Evolutionary conservation across 2,888 invertebrate species (phyloP), one percentile per base, ranked within the genome.

Genomic region (Gastrophysa polygoni): DNA sequence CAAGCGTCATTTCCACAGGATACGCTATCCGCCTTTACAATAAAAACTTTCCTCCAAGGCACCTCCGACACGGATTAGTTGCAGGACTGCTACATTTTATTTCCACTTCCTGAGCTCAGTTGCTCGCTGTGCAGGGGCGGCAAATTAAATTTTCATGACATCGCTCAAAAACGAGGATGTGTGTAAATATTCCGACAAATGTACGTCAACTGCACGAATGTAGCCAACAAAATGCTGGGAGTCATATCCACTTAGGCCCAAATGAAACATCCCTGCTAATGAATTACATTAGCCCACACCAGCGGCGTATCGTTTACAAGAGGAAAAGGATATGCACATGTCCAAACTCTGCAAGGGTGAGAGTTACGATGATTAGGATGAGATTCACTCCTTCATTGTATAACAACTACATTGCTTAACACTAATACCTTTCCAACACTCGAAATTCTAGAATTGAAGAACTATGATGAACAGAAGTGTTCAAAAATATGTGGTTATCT

Each of bases 261-360:
- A 58, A 55, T 68, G 68, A 67, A 70, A 70, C 71, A 69, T 61
- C 59, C 64, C 66, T 62, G 57, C 59, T 71, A 72, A 72, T 72
- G 71, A 72, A 72, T 71, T 72, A 72, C 65, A 70, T 72, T 67
- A 71, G 65, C 71, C 66, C 61, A 57, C 66, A 59, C 60, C 50
- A 50, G 14, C 18, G 52, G 4, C 52, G 50, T 50, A 50, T 50
- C 32, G 8, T 8, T 32, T 11, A 32, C 32, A 2, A 32, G 11
- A 10, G 8, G 2, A 10, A 11, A 8, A 11, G 32, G 32, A 11
- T 10, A 32, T 10, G 11, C 2, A 10, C 2, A n/a, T n/a, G n/a
- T n/a, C n/a, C n/a, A n/a, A n/a, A n/a, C n/a, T n/a, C n/a, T n/a
- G n/a, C n/a, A n/a, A n/a, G n/a, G n/a, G n/a, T n/a, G n/a, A n/a